Conservation (phyloP, 2,888 invertebrate species). For the Monochamus alternatus region DNA sequence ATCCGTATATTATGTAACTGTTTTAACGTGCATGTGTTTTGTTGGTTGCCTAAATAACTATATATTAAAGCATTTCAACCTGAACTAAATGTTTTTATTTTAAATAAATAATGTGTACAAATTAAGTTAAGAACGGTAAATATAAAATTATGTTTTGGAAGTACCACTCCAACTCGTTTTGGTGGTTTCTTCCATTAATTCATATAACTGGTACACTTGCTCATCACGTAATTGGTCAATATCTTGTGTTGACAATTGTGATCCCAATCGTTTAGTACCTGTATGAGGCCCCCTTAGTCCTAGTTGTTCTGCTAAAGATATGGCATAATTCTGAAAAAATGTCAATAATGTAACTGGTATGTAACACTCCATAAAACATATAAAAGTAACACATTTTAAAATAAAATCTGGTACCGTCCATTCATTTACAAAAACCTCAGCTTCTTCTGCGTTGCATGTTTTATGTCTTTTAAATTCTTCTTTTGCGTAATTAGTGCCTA, state of each 20-base stretch:
- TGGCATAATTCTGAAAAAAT: slow-evolving; percentile 81
- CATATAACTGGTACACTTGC: slow-evolving; percentile 88
- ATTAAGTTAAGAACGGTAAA: background rate
- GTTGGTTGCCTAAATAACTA: background rate
- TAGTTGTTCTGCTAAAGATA: slow-evolving; percentile 82
- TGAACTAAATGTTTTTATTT: too few relatives aligned
- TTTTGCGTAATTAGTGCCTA: slow-evolving; percentile 76
- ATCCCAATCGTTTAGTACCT: slow-evolving; percentile 77
- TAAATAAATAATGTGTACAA: too few relatives aligned
- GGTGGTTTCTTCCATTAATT: slow-evolving; percentile 83
- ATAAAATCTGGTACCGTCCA: slow-evolving; percentile 80
- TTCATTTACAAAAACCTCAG: slow-evolving; percentile 86
- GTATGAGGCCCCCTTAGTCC: slow-evolving; percentile 72
- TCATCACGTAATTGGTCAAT: slow-evolving; percentile 85
- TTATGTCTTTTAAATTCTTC: slow-evolving; percentile 90
- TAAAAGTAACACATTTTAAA: background rate
- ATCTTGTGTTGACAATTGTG: slow-evolving; percentile 75
- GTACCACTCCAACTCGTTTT: slow-evolving; percentile 52
- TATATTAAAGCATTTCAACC: too few relatives aligned
- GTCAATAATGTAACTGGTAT: slow-evolving; percentile 13
- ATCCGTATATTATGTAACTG: too few relatives aligned
- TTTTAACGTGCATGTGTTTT: too few relatives aligned
- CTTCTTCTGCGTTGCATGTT: slow-evolving; percentile 79
- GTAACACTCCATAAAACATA: slow-evolving; percentile 16
- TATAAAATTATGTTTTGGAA: slow-evolving; percentile 8